Base-by-base conservation (phyloP, 2,113 vertebrate species). In the Clupea harengus region DNA sequence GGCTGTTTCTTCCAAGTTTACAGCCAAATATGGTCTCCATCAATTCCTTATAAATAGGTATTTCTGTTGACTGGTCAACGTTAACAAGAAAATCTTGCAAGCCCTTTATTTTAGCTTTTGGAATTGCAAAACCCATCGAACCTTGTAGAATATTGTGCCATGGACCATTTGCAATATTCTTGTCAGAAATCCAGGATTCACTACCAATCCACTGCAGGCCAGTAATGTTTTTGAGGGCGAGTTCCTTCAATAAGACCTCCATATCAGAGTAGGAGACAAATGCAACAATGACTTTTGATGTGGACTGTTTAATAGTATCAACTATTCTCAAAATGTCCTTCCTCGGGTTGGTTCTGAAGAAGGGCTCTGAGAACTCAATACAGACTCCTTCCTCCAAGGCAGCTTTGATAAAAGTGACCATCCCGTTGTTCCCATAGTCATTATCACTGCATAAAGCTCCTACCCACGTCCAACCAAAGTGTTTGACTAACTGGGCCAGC, bases 131-230 rank as follows among this genome's bases (percentile, higher is more conserved):
- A 25, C 92, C 92, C 87, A 92, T 88, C 25, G 92, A 90, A 17
- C 92, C 92, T 64, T 57, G 88, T 50, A 92, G 81, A 88, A 91
- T 86, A 5, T 85, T 82, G 52, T 88, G 88, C 89, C 89, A 90
- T 86, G 90, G 88, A 32, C 84, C 81, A 60, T 86, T 83, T 8
- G 89, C 90, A 47, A 92, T 90, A 67, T 89, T 88, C 50, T 88
- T 87, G 49, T 91, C 89, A 78, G 91, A 92, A 78, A 93, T 91
- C 92, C 92, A 92, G 44, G 91, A 92, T 72, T 93, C 91, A 78
- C 92, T 93, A 83, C 91, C 92, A 78, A 93, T 92, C 92, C 92
- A 93, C 87, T 92, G 91, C n/a, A 90, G 25, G 0, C 91, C 92
- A 49, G 88, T 91, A 20, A 92, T 85, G 45, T 93, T 93, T 75